Evolutionary conservation across 1,140 invertebrate species (phyloP), one percentile per base, ranked within the genome.

Genomic region (Oryzaephilus surinamensis): DNA sequence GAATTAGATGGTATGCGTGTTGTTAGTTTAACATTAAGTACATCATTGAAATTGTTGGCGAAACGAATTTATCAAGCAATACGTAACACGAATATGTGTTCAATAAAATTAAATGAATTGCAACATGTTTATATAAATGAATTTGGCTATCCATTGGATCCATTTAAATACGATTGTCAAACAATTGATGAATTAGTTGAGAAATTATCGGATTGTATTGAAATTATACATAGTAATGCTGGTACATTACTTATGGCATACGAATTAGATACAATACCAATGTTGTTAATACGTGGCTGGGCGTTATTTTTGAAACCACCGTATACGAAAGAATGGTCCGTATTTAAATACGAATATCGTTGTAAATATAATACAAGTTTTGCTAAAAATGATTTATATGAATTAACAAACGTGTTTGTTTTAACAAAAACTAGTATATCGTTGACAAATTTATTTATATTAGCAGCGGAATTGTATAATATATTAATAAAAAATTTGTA

Each of bases 71-170:
- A 50, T 58, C n/a, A n/a, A n/a, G n/a, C n/a, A n/a, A n/a, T n/a
- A 50, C 58, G 1, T 63, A 38, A 56, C 58, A 13, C n/a, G n/a
- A n/a, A n/a, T n/a, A n/a, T n/a, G n/a, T 59, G 62, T 14, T 55
- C 66, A 1, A 55, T 71, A 14, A 51, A 51, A 4, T 34, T 76
- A 2, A 63, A 69, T 4, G 66, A 64, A 14, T 53, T 78, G 10
- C 53, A 61, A 6, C 53, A 63, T n/a, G 55, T 62, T 0, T 78
- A 73, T 49, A 38, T 70, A 2, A 64, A 61, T 47, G 66, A 73
- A 46, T 76, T 68, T 53, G 75, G 75, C 2, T 77, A 73, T 54
- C 63, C 69, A 6, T 47, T 80, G 6, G 70, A 68, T 50, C 74
- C 73, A 0, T 61, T 70, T 36, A 51, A 62, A 2, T 77, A 74